A percentile compares a stretch with the other conserved stretches of the same genome.
Conservation (phyloP, 2,888 invertebrate genomes). For the Unio delphinus region DNA sequence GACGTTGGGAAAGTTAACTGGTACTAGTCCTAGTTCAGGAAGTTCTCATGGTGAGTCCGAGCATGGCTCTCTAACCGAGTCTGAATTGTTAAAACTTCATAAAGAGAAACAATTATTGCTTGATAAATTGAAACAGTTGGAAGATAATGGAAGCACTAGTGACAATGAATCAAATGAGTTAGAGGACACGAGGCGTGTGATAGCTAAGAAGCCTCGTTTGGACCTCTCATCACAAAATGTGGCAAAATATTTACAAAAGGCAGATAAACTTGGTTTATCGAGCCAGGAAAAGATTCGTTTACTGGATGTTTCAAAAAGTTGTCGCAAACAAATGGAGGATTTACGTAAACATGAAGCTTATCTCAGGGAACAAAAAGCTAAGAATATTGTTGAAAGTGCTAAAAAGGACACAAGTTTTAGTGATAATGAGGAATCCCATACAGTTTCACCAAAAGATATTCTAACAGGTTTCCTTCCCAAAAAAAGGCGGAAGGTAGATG, state of each 20-base stretch:
- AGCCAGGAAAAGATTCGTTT: constrained; percentile 40
- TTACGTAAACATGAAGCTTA: constrained; percentile 39
- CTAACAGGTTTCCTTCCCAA: constrained; percentile 52
- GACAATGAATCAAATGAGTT: constrained; percentile 41
- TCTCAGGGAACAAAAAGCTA: constrained; percentile 39
- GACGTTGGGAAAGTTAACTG: constrained; percentile 24
- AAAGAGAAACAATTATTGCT: constrained; percentile 67
- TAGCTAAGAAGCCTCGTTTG: constrained; percentile 46
- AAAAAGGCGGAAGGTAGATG: constrained; percentile 52
- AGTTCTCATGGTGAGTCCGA: constrained; percentile 70
- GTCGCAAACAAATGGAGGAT: constrained; percentile 64
- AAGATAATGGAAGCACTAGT: constrained; percentile 60
- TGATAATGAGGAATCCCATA: constrained; percentile 46
- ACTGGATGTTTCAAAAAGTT: constrained; percentile 55
- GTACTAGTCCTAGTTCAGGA: constrained; percentile 54
- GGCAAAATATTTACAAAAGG: constrained; percentile 27
- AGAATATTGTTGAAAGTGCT: constrained; percentile 25
- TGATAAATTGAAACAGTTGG: constrained; percentile 65
- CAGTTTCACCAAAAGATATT: constrained; percentile 52
- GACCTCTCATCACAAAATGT: constrained; percentile 25
- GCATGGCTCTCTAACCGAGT: constrained; percentile 75
- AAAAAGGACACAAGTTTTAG: constrained; percentile 39
- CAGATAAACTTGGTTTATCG: constrained; percentile 19
- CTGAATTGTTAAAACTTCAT: constrained; percentile 60
- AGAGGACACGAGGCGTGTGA: constrained; percentile 34